Base-by-base conservation (phyloP, 2,888 invertebrate species). In the Pandemis heparana region DNA sequence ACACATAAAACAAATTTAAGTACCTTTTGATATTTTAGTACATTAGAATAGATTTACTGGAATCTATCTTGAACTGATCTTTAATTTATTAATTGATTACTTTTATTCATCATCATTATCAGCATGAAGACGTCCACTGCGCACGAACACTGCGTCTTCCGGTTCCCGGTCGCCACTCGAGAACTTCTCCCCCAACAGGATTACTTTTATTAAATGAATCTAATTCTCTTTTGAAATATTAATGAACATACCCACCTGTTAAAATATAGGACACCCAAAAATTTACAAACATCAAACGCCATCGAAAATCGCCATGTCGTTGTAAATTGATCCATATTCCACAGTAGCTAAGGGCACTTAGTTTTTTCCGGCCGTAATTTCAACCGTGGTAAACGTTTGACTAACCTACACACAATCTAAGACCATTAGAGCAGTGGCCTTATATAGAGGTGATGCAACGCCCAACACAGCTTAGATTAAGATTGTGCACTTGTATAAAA, bases 381-480 rank as follows among this genome's bases (percentile, higher is more conserved):
- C 63, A 9, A 53, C 63, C 43, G 62, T 53, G 43, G 73, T 56
- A 69, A 69, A 73, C 67, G 63, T 38, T 68, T 68, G 72, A 68
- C 59, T 73, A 69, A 73, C 73, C 68, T 73, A 73, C 73, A 73
- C 72, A 64, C 73, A 73, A 73, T 73, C 73, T 64, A 64, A 70
- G 70, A 61, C 60, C 70, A 65, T 74, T 70, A 74, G 46, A 59
- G 41, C 59, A 65, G 64, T 65, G 64, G 70, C 60, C 65, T 70
- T 73, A 82, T 79, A 80, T 81, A 83, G 80, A 82, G 78, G 83
- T 87, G 84, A 85, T 82, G 82, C 83, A 85, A 85, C 39, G 59
- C n/a, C 63, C 16, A 59, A 69, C 48, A 73, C 14, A 23, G 60
- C 18, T 51, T 18, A 9, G 4, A 41, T 3, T 14, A 53, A 63